Percentiles rank a stretch among this genome's conserved stretches.
These are phyloP conservation scores for Cherax destructor DNA, from an alignment of 1,140 invertebrate species.

Conservation along the genomic window DNA sequence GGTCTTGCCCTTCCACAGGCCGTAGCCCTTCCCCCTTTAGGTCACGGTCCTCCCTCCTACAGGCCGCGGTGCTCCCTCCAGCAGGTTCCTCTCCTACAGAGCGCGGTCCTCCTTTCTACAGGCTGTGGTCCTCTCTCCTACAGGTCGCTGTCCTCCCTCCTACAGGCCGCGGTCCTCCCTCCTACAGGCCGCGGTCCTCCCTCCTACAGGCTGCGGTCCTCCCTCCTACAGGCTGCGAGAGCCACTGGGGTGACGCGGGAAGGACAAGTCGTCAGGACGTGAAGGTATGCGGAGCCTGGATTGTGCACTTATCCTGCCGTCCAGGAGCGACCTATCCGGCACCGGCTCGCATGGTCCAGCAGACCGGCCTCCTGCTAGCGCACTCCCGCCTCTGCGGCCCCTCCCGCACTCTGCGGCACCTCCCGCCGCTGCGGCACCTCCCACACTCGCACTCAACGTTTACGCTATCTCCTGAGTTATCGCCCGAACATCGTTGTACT, in stretches of 20 bases:
- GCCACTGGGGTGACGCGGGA: not conserved
- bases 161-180: too few relatives aligned
- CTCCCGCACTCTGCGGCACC: too few relatives aligned
- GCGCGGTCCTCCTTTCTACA: too few relatives aligned
- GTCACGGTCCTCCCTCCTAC: too few relatives aligned
- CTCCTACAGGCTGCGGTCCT: not conserved
- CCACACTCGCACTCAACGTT: not conserved
- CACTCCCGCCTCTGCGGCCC: too few relatives aligned
- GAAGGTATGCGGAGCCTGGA: not conserved
- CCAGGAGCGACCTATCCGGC: not conserved
- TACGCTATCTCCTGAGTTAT: not conserved
- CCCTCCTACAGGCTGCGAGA: not conserved
- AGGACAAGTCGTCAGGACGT: slow-evolving; percentile 2
- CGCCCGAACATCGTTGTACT: not conserved
- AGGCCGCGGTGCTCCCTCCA: not conserved
- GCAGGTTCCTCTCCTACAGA: too few relatives aligned
- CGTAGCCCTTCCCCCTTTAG: too few relatives aligned
- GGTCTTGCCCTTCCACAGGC: too few relatives aligned
- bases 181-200: too few relatives aligned
- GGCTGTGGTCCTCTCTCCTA: too few relatives aligned
- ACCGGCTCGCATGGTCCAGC: not conserved
- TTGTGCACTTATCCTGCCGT: not conserved
- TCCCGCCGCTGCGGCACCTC: not conserved
- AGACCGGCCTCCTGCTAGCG: not conserved
- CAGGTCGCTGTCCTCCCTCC: too few relatives aligned